Conservation (phyloP, 1,140 invertebrate species). For the Drosophila kikkawai region DNA sequence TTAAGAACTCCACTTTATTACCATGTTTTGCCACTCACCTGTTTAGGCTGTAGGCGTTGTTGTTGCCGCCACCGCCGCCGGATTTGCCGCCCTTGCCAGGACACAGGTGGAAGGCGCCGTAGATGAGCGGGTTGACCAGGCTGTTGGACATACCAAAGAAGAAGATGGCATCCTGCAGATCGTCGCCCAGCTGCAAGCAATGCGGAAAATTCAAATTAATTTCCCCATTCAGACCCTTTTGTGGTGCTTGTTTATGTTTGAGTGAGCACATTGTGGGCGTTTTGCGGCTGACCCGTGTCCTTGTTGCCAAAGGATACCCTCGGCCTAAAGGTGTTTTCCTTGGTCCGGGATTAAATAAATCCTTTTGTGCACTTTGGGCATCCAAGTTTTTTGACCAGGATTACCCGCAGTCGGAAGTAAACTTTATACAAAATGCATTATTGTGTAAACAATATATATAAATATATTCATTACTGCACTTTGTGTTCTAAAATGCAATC, state of each 20-base stretch:
- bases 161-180: slow-evolving; percentile 89
- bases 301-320: neutral
- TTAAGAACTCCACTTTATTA: neutral
- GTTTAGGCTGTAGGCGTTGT: slow-evolving; percentile 79
- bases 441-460: neutral
- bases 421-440: neutral
- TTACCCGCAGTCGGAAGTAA: neutral
- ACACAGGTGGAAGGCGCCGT: slow-evolving; percentile 94
- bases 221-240: slow-evolving; percentile 38
- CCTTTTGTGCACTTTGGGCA: neutral
- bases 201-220: slow-evolving; percentile 66
- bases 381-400: neutral
- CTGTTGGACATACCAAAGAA: slow-evolving; percentile 96
- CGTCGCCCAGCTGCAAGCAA: slow-evolving; percentile 86
- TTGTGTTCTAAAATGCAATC: neutral
- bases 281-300: slow-evolving; percentile 9
- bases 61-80: slow-evolving; percentile 60
- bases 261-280: slow-evolving; percentile 21
- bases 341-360: slow-evolving; percentile 6
- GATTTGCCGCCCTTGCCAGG: slow-evolving; percentile 79
- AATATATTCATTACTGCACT: neutral
- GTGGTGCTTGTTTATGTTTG: slow-evolving; percentile 34
- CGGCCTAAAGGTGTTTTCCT: neutral
- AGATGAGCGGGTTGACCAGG: slow-evolving; percentile 94
- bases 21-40: slow-evolving; percentile 48